Percentiles rank a stretch among this genome's conserved stretches.
Conservation (phyloP, 2,113 vertebrate genomes). For the Corythoichthys intestinalis region DNA sequence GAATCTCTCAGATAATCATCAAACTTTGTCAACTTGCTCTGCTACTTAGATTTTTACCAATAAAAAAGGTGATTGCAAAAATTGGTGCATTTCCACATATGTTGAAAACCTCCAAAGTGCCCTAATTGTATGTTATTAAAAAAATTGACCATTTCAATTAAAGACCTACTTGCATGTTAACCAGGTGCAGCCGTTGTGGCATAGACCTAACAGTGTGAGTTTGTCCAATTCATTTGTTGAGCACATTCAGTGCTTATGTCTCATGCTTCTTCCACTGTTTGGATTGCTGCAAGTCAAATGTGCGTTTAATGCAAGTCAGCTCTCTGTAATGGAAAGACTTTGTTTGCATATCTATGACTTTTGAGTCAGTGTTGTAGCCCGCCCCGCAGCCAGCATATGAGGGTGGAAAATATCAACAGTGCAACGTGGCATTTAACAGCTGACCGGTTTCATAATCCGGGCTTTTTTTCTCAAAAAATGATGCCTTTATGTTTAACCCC, state of each 20-base stretch:
- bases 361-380: background rate
- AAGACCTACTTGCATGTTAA: background rate
- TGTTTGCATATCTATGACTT: background rate
- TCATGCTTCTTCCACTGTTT: background rate
- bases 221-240: background rate
- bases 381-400: constrained; percentile 25
- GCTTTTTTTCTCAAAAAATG: constrained; percentile 24
- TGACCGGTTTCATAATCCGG: constrained; percentile 52
- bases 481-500: constrained; percentile 21
- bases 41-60: no score
- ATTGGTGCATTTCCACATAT: background rate
- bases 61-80: background rate
- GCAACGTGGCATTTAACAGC: constrained; percentile 70
- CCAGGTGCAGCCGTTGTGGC: background rate
- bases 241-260: background rate
- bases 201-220: background rate
- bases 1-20: no score
- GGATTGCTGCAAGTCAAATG: background rate
- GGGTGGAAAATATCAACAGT: constrained; percentile 48
- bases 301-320: background rate
- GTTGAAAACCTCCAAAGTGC: background rate
- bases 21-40: no score
- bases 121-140: background rate
- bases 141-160: background rate
- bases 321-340: constrained; percentile 4